Percentiles rank a stretch among this genome's conserved stretches.
These are phyloP conservation scores for Boleophthalmus pectinirostris DNA, from an alignment of 2,113 vertebrate genomes.

Conservation along the genomic window DNA sequence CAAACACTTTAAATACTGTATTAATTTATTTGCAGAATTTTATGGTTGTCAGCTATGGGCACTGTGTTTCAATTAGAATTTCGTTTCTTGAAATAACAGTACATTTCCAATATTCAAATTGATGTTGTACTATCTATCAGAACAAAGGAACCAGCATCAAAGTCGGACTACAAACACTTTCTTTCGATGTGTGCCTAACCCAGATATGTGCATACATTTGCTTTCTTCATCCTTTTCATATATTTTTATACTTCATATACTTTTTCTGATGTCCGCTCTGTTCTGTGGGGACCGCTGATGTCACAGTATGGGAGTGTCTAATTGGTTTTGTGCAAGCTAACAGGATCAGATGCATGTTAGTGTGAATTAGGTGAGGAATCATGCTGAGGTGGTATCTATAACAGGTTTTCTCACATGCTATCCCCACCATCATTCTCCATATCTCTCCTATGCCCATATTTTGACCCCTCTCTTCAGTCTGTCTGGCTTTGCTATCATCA, in stretches of 20 bases:
- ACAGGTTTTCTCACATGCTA: slow-evolving; percentile 38
- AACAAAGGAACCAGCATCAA: slow-evolving; percentile 13
- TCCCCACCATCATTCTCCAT: background rate
- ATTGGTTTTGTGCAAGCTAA: slow-evolving; percentile 47
- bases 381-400: slow-evolving; percentile 43
- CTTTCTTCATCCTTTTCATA: slow-evolving; percentile 52
- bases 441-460: slow-evolving; percentile 12
- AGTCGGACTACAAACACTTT: slow-evolving; percentile 7
- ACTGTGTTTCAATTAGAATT: background rate
- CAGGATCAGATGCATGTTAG: slow-evolving; percentile 33
- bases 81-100: background rate
- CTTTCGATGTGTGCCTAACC: slow-evolving; percentile 27
- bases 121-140: background rate
- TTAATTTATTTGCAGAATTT: background rate
- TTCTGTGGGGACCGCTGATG: slow-evolving; percentile 21
- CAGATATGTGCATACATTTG: slow-evolving; percentile 66
- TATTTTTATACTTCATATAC: slow-evolving; percentile 33
- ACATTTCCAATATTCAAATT: background rate
- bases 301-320: slow-evolving; percentile 30
- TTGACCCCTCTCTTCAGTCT: slow-evolving; percentile 16
- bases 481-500: slow-evolving; percentile 5
- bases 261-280: slow-evolving; percentile 28
- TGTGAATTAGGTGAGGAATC: slow-evolving; percentile 67
- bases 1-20: too few relatives aligned
- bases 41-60: background rate